phyloP scores from a whole-genome alignment of 2,888 invertebrate species.

The Blastobasis lacticolella region DNA sequence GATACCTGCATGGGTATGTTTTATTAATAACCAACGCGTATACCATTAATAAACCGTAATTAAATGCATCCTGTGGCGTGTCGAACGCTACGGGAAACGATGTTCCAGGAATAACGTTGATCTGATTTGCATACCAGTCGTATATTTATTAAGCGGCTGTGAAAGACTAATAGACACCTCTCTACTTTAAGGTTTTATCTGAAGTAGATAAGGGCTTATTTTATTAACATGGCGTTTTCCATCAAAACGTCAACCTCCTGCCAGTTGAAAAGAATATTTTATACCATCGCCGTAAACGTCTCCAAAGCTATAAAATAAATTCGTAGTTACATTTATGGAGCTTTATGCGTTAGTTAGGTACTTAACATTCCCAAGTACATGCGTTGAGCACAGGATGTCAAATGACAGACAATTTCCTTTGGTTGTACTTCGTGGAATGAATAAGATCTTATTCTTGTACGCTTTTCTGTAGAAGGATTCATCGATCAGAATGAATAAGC shows the following conservation, averaged over 20 bases:
- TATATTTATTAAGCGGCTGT: constrained; percentile 24
- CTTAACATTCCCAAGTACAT: neutral
- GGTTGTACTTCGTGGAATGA: neutral
- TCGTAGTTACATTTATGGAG: too few relatives aligned
- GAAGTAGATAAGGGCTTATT: constrained; percentile 1
- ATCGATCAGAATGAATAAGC: constrained; percentile 11
- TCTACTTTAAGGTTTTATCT: constrained; percentile 9
- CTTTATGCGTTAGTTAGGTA: neutral
- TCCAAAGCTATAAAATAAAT: too few relatives aligned
- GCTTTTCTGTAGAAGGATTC: neutral
- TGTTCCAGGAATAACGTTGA: constrained; percentile 19
- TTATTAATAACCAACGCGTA: too few relatives aligned
- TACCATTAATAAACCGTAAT: constrained; percentile 37
- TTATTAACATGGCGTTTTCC: constrained; percentile 1
- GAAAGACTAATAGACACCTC: constrained; percentile 22
- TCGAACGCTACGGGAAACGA: constrained; percentile 18
- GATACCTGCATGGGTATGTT: too few relatives aligned
- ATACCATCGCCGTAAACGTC: neutral
- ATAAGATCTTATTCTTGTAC: neutral
- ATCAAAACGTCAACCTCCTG: constrained; percentile 2
- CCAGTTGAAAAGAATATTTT: neutral
- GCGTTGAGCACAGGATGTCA: neutral
- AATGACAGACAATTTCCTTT: constrained; percentile 2
- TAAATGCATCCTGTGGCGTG: constrained; percentile 30
- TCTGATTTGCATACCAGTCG: constrained; percentile 32